These are phyloP conservation scores for Diabrotica virgifera DNA, from an alignment of 1,140 invertebrate genomes.

Conservation along the genomic window DNA sequence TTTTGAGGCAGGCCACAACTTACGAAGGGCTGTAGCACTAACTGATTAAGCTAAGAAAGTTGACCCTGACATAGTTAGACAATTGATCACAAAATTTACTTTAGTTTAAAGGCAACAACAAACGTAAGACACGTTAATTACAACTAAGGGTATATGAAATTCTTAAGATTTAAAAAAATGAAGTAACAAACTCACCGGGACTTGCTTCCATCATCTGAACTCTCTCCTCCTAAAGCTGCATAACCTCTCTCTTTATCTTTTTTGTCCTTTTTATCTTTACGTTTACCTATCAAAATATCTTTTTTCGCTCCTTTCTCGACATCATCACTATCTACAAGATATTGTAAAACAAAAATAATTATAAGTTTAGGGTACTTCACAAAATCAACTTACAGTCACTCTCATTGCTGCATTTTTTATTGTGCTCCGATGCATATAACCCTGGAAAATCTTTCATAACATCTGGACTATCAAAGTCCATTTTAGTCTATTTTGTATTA, in stretches of 20 bases:
- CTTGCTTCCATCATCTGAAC: conserved; percentile 73
- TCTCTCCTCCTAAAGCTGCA: conserved; percentile 86
- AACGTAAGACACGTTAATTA: too few species aligned
- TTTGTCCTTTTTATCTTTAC: conserved; percentile 79
- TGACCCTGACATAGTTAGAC: too few species aligned
- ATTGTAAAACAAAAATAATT: conserved; percentile 15
- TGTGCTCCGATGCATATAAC: conserved; percentile 75
- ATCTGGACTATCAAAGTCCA: conserved; percentile 90
- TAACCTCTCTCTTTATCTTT: conserved; percentile 83
- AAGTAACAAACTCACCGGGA: too few species aligned
- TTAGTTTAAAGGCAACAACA: too few species aligned
- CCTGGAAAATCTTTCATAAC: conserved; percentile 89
- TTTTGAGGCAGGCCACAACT: too few species aligned
- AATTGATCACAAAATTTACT: too few species aligned
- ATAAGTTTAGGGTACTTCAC: conserved; percentile 5
- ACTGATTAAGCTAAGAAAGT: too few species aligned
- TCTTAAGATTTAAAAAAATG: too few species aligned
- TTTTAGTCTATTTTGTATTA: conserved; percentile 41
- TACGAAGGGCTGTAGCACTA: too few species aligned
- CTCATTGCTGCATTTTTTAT: conserved; percentile 72
- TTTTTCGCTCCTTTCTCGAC: conserved; percentile 53
- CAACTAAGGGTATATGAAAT: too few species aligned
- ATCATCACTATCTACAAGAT: conserved; percentile 44
- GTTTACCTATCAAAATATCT: conserved; percentile 57
- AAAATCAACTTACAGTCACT: conserved; percentile 72